Conservation (phyloP, 2,888 invertebrate genomes). For the Macrosoma leucophasiata region DNA sequence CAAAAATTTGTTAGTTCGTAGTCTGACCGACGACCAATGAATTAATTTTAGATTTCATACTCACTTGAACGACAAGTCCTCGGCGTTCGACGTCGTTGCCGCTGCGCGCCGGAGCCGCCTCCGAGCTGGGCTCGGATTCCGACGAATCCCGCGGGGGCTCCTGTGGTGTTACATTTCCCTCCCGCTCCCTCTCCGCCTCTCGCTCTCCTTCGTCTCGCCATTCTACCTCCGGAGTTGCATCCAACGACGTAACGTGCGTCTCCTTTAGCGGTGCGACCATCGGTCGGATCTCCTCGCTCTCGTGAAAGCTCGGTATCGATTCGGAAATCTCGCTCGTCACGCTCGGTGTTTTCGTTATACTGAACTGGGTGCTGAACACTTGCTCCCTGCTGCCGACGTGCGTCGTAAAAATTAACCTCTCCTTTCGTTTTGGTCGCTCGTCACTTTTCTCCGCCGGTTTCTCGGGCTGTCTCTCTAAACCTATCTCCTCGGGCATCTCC, state of each 20-base stretch:
- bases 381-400: slow-evolving; percentile 81
- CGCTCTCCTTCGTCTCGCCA: slow-evolving; percentile 11
- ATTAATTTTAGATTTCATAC: too few relatives aligned
- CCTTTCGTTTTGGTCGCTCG: slow-evolving; percentile 37
- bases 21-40: too few relatives aligned
- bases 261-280: slow-evolving; percentile 19
- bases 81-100: slow-evolving; percentile 81
- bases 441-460: slow-evolving; percentile 1
- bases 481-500: too few relatives aligned
- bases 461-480: too few relatives aligned
- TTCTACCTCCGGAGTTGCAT: slow-evolving; percentile 5
- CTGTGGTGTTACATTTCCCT: slow-evolving; percentile 25
- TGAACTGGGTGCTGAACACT: slow-evolving; percentile 80
- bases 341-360: slow-evolving; percentile 79
- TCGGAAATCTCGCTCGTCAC: slow-evolving; percentile 77
- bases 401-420: slow-evolving; percentile 79
- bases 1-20: too few relatives aligned
- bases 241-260: slow-evolving; percentile 18
- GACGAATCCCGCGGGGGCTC: slow-evolving; percentile 71
- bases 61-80: slow-evolving; percentile 80
- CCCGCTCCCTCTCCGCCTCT: slow-evolving; percentile 30
- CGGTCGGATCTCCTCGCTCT: slow-evolving; percentile 77
- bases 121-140: slow-evolving; percentile 84
- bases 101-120: slow-evolving; percentile 50
- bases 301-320: slow-evolving; percentile 57